These are phyloP conservation scores for Molossus alvarezi DNA, from an alignment of 2,797 vertebrate genomes.

Conservation along the genomic window DNA sequence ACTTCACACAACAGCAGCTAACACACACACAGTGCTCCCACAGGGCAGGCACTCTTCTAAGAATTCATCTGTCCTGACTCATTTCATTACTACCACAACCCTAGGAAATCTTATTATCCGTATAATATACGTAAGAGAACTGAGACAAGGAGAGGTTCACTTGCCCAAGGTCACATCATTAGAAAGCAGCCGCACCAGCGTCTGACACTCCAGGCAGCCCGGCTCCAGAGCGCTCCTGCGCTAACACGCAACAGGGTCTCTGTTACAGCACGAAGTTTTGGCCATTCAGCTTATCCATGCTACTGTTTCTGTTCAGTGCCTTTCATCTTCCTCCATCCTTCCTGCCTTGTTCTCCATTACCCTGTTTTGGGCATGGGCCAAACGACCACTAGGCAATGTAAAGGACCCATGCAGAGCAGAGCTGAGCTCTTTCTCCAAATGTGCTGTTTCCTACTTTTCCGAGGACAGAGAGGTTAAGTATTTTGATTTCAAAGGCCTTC, in stretches of 20 bases:
- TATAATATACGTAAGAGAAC: slow-evolving; percentile 29
- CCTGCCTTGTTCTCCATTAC: background rate
- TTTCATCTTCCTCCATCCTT: slow-evolving; percentile 15
- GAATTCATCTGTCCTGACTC: background rate
- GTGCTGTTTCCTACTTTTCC: slow-evolving; percentile 42
- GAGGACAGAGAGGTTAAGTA: slow-evolving; percentile 62
- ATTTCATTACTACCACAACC: background rate
- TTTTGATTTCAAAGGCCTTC: slow-evolving; percentile 73
- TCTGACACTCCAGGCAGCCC: background rate
- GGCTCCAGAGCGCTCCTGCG: background rate
- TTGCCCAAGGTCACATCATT: background rate
- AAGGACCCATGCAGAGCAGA: background rate
- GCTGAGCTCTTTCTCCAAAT: slow-evolving; percentile 57
- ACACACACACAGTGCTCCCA: background rate
- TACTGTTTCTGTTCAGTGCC: background rate
- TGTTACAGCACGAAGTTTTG: background rate
- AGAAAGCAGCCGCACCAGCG: background rate
- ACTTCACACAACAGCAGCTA: background rate
- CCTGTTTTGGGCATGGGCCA: background rate
- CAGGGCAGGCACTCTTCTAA: background rate
- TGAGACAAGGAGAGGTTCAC: background rate
- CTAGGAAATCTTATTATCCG: slow-evolving; percentile 33
- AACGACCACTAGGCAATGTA: background rate
- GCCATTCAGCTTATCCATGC: background rate
- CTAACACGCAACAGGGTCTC: fast-evolving